Conservation (phyloP, 1,140 invertebrate genomes). For the Lasioglossum baleicum region DNA sequence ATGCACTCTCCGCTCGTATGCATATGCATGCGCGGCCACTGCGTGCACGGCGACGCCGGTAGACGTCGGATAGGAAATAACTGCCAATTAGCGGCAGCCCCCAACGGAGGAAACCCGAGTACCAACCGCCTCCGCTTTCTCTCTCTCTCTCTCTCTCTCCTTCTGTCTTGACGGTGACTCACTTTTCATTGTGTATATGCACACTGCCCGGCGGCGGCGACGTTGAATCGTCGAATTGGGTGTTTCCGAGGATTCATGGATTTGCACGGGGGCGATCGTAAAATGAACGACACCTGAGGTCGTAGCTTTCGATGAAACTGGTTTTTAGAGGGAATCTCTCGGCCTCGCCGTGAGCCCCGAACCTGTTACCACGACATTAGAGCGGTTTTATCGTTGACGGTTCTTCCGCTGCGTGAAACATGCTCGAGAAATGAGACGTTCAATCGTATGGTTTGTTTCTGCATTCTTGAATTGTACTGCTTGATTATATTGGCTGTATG, state of each 20-base stretch:
- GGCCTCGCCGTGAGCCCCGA: too few relatives aligned
- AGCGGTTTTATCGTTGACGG: too few relatives aligned
- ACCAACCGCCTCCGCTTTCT: slow-evolving; percentile 7
- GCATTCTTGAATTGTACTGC: too few relatives aligned
- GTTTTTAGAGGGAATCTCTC: too few relatives aligned
- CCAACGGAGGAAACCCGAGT: slow-evolving; percentile 48
- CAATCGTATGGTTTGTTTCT: too few relatives aligned
- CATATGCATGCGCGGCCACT: slow-evolving; percentile 58
- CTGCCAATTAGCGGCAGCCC: slow-evolving; percentile 58
- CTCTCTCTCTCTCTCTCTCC: too few relatives aligned
- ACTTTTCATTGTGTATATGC: slow-evolving; percentile 37
- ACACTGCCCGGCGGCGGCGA: neutral
- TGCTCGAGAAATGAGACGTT: too few relatives aligned
- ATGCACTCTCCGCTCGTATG: slow-evolving; percentile 47
- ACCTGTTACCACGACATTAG: too few relatives aligned
- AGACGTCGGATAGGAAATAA: slow-evolving; percentile 63
- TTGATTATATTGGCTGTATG: too few relatives aligned
- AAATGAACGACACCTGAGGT: neutral
- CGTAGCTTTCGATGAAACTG: neutral
- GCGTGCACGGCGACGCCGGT: slow-evolving; percentile 53
- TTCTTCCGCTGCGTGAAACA: too few relatives aligned
- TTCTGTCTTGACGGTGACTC: slow-evolving; percentile 35
- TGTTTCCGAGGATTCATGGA: too few relatives aligned
- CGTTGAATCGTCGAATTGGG: neutral
- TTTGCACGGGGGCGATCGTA: too few relatives aligned